Base-by-base conservation (phyloP, 2,888 invertebrate species). In the Acleris emargana region DNA sequence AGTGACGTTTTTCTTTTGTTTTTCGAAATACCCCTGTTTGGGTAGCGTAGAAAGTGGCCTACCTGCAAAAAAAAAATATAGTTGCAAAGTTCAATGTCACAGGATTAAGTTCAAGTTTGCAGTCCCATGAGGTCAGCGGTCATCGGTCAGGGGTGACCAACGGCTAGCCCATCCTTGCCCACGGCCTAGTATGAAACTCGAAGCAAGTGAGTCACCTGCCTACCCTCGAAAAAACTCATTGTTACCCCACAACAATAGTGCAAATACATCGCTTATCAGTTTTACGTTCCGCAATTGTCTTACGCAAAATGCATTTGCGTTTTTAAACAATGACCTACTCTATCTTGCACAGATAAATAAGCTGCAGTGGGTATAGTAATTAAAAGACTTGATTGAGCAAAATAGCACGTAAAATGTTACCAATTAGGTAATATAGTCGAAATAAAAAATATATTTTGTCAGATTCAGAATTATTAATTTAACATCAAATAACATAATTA, bases 91-190 rank as follows among this genome's bases (percentile, higher is more conserved):
- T 82, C 83, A 85, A 82, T 81, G 82, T 81, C 82, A 78, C 57
- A 69, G 76, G 75, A 80, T 79, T 78, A 79, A 82, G 87, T 86
- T 87, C 86, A 88, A 87, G 84, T 89, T 90, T 82, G 79, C 78
- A 82, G 85, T 89, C 89, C 78, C 90, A 89, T 76, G 83, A 84
- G 89, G 89, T 89, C 88, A 87, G 77, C 73, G 88, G 85, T 82
- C 87, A 87, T 72, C 78, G 89, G 89, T 88, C 89, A 91, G 83
- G 84, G 91, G 91, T 91, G 90, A 88, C 86, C 89, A 91, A 91
- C 91, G 89, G 89, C 79, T 75, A 72, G 83, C 80, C 72, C 82
- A 81, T 75, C 64, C 67, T 69, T 18, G 49, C 58, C 57, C 49
- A 58, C 32, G 58, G 49, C 45, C 11, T 59, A 51, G 59, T 57